These are phyloP conservation scores for Archips crataeganus DNA, from an alignment of 2,888 invertebrate genomes.

Conservation along the genomic window DNA sequence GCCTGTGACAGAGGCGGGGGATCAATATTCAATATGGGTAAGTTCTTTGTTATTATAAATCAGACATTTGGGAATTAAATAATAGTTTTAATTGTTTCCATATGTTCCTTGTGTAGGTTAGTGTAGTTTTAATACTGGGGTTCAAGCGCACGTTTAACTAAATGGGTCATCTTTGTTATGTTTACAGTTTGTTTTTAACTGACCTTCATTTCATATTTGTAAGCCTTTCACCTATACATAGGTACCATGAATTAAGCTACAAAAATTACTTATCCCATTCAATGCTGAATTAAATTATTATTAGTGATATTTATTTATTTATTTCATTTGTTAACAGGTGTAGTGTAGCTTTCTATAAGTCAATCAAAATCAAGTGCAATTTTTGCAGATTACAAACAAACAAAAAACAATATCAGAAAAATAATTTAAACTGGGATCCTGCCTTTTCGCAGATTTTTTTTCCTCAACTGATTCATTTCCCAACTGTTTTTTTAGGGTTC, in stretches of 20 bases:
- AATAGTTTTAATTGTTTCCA: constrained; percentile 8
- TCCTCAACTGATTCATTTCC: too few species aligned
- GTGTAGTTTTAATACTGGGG: not conserved
- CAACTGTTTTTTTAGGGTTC: too few species aligned
- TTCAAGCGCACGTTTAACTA: not conserved
- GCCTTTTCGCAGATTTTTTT: too few species aligned
- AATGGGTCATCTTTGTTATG: constrained; percentile 7
- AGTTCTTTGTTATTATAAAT: constrained; percentile 52
- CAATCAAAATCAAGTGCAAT: too few species aligned
- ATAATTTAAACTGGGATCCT: too few species aligned
- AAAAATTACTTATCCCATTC: not conserved
- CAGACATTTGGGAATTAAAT: constrained; percentile 13
- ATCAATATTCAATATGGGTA: constrained; percentile 88
- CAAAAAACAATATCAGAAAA: too few species aligned
- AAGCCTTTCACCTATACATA: constrained; percentile 19
- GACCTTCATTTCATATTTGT: constrained; percentile 27
- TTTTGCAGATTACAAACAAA: too few species aligned
- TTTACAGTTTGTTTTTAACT: constrained; percentile 11
- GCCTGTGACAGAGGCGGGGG: constrained; percentile 79
- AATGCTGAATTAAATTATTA: not conserved
- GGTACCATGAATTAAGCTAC: not conserved
- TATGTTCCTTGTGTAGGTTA: constrained; percentile 6
- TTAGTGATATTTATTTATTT: not conserved
- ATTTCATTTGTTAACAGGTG: too few species aligned
- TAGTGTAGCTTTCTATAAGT: too few species aligned